Evolutionary conservation across 2,113 vertebrate genomes (phyloP), one percentile per base, ranked within the genome.

Genomic region (Hystrix brachyura): DNA sequence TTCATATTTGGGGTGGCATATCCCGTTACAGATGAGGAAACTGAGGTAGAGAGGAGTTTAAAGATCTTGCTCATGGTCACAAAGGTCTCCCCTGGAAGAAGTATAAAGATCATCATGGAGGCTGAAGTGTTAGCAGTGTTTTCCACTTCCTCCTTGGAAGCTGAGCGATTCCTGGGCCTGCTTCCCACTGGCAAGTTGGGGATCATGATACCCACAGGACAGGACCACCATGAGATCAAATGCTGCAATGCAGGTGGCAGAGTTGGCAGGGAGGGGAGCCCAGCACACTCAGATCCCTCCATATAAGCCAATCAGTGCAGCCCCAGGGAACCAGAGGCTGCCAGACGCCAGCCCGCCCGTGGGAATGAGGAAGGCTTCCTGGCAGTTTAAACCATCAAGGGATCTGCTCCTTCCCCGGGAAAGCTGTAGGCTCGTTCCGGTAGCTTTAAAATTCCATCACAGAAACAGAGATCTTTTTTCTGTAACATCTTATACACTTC

Each of bases 181-280:
- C 38, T 27, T 72, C 48, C 34, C 17, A 8, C 27, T 25, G 25
- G 0, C 2, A 65, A 23, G 21, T 19, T 23, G n/a, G 27, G 46
- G 14, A n/a, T 19, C 11, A 1, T 2, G 12, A 48, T 1, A 19
- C 27, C 12, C 43, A 14, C 0, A 1, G 2, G 48, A 38, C 48
- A 18, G 38, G 71, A 4, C 23, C 2, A 48, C 46, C 3, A 0
- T 27, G 82, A 46, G 64, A 8, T 2, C 55, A 67, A n/a, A 13
- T 14, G 46, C 92, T 5, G 0, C 1, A 1, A 0, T 8, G 23
- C 46, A 2, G 5, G 21, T 29, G 0, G 38, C 65, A 74, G 0
- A 18, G 17, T 4, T 15, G 29, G 43, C 64, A 43, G 78, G 38
- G 15, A 72, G 51, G 43, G 4, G 18, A 34, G 7, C 15, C 27